These are phyloP conservation scores for Cirrhinus mrigala DNA, from an alignment of 2,797 vertebrate genomes.

Conservation along the genomic window DNA sequence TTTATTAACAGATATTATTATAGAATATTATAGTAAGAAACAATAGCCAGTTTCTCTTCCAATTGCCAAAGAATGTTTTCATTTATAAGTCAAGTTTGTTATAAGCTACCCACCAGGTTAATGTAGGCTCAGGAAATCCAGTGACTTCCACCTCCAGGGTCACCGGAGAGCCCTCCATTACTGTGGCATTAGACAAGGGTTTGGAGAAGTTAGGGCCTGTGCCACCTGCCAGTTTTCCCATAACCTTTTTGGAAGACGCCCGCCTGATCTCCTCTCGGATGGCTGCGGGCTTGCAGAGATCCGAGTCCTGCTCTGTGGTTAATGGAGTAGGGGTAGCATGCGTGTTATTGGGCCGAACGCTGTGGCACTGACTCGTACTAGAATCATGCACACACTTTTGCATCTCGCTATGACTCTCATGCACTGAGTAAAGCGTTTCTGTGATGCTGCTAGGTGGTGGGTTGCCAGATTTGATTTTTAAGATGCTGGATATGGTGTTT, in stretches of 20 bases:
- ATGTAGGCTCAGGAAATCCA: constrained; percentile 88
- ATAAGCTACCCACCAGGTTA: constrained; percentile 97
- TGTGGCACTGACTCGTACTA: constrained; percentile 73
- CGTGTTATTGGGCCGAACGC: constrained; percentile 74
- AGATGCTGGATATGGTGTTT: constrained; percentile 68
- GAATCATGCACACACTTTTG: constrained; percentile 85
- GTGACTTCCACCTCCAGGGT: constrained; percentile 94
- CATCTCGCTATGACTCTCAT: constrained; percentile 70
- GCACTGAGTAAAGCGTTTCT: constrained; percentile 73
- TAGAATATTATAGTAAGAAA: background rate
- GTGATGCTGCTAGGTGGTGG: constrained; percentile 61
- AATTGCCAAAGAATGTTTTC: background rate
- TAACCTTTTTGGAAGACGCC: constrained; percentile 78
- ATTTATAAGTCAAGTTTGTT: constrained; percentile 76
- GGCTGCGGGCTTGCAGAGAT: constrained; percentile 80
- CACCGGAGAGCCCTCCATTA: constrained; percentile 92
- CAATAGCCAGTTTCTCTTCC: background rate
- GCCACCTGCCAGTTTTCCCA: constrained; percentile 80
- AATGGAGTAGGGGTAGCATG: constrained; percentile 81
- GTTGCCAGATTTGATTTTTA: constrained; percentile 66
- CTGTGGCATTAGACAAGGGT: constrained; percentile 85
- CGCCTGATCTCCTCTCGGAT: constrained; percentile 86
- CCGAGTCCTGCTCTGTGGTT: constrained; percentile 79
- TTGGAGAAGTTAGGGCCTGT: constrained; percentile 87
- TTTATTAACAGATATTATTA: background rate